These are phyloP conservation scores for Glaucidium brasilianum DNA, from an alignment of 2,113 vertebrate species.

Conservation along the genomic window DNA sequence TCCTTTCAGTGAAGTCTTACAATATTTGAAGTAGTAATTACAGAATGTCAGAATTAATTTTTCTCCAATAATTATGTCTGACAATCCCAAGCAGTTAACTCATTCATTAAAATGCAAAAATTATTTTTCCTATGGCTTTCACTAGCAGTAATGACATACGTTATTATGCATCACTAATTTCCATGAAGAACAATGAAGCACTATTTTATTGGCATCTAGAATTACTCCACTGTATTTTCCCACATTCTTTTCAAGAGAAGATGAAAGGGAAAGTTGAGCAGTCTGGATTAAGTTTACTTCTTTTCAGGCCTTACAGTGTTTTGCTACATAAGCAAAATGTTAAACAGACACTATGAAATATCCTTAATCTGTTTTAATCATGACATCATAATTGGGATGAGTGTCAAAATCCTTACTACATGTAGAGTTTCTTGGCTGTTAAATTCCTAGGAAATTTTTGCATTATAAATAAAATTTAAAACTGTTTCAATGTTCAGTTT, in stretches of 20 bases:
- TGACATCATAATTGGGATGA: neutral
- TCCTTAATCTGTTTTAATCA: slow-evolving; percentile 3
- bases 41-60: slow-evolving; percentile 72
- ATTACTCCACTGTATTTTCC: slow-evolving; percentile 26
- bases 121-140: slow-evolving; percentile 69
- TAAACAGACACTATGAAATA: neutral
- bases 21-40: slow-evolving; percentile 72
- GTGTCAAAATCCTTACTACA: neutral
- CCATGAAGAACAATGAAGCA: slow-evolving; percentile 68
- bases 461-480: neutral
- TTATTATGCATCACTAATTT: slow-evolving; percentile 72
- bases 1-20: slow-evolving; percentile 41
- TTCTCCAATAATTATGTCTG: slow-evolving; percentile 71
- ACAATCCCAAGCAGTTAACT: slow-evolving; percentile 70
- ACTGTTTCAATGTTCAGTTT: neutral
- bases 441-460: neutral
- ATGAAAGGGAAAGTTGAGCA: neutral
- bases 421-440: neutral
- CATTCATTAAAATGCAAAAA: slow-evolving; percentile 75
- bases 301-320: neutral
- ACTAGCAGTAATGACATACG: slow-evolving; percentile 61
- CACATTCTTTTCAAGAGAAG: neutral
- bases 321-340: neutral
- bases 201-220: slow-evolving; percentile 64
- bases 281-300: neutral